phyloP scores from a whole-genome alignment of 2,113 vertebrate genomes.

The Mus spicilegus region DNA sequence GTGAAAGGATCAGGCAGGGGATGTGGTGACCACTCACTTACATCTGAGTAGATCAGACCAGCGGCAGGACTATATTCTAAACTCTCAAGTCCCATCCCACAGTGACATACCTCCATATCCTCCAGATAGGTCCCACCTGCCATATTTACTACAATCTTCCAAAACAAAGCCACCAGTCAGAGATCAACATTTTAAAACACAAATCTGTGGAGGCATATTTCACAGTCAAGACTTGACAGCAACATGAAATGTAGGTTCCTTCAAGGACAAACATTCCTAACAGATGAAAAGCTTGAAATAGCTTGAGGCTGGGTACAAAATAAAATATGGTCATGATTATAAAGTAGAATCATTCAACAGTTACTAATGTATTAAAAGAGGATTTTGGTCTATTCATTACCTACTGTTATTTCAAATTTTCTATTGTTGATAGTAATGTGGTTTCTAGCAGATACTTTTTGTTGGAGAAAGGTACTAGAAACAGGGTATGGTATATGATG shows the following conservation, averaged over 20 bases:
- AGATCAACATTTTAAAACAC: not conserved
- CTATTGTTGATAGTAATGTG: not conserved
- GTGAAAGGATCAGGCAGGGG: not conserved
- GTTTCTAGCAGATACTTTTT: not conserved
- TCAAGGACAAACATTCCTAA: not conserved
- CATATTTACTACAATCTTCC: not conserved
- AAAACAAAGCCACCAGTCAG: not conserved
- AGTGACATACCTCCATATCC: no score
- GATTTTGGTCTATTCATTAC: conserved; percentile 2
- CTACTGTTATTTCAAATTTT: not conserved
- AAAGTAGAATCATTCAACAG: not conserved
- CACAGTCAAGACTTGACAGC: not conserved
- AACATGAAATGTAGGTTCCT: not conserved
- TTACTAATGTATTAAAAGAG: not conserved
- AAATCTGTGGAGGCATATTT: not conserved
- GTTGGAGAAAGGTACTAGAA: not conserved
- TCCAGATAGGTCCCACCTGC: not conserved
- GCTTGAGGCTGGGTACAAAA: conserved; percentile 4
- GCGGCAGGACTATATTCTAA: not conserved
- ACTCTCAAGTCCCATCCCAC: not conserved
- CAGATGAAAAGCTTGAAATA: not conserved
- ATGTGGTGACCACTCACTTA: not conserved
- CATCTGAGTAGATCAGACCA: not conserved
- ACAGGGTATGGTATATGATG: not conserved
- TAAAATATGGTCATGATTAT: not conserved